Percentiles rank a stretch among this genome's conserved stretches.
Evolutionary conservation across 2,113 vertebrate species (phyloP).

Genomic region (Amblyornis subalaris): DNA sequence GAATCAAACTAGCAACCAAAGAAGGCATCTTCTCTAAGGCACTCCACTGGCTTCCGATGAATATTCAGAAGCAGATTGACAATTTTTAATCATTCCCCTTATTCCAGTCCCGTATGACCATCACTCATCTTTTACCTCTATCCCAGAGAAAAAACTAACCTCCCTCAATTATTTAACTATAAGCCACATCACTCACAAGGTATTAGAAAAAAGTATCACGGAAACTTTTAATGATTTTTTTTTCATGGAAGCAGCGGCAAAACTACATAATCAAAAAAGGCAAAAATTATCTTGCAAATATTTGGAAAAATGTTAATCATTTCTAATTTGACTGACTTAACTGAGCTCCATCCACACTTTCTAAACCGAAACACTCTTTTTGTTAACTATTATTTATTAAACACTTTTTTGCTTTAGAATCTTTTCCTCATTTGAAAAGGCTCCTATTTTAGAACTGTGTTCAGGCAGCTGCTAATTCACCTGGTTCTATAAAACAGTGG

Average conservation of each 20-base stretch:
- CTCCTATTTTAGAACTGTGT: background rate
- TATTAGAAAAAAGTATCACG: background rate
- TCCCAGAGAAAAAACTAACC: background rate
- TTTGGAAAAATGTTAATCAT: background rate
- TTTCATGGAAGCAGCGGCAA: background rate
- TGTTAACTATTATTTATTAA: background rate
- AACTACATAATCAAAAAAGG: background rate
- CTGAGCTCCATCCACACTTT: background rate
- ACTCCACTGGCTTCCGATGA: background rate
- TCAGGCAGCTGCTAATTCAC: background rate
- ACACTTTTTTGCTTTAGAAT: background rate
- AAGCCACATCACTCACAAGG: background rate
- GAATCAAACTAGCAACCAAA: background rate
- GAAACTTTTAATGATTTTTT: background rate
- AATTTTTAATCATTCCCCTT: background rate
- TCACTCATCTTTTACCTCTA: background rate
- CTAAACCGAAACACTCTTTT: background rate
- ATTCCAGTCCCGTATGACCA: background rate
- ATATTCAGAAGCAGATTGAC: background rate
- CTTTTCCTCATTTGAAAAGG: background rate
- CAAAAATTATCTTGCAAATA: background rate
- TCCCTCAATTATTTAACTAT: background rate
- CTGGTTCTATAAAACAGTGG: background rate
- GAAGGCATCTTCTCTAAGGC: background rate
- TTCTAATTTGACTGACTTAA: background rate